Percentiles rank a stretch among this genome's conserved stretches.
phyloP scores from a whole-genome alignment of 2,888 invertebrate genomes.

The Caenorhabditis japonica region DNA sequence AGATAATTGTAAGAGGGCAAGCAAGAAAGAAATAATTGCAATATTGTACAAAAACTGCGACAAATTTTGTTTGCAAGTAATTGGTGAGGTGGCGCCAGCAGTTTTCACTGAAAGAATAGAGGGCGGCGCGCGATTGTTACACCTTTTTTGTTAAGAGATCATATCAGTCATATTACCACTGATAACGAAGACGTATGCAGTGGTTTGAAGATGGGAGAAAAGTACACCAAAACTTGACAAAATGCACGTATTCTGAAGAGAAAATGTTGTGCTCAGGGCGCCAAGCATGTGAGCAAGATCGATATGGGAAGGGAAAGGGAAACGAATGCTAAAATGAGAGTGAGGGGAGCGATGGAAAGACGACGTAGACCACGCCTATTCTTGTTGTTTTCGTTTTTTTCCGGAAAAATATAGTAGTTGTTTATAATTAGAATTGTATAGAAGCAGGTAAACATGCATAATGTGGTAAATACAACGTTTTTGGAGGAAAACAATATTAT shows the following conservation, averaged over 20 bases:
- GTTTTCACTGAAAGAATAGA: conserved; percentile 19
- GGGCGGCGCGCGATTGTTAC: conserved; percentile 29
- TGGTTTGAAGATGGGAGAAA: conserved; percentile 8
- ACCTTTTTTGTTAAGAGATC: conserved; percentile 27
- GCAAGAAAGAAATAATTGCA: conserved; percentile 13
- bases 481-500: too few species aligned
- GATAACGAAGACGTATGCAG: conserved; percentile 26
- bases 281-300: conserved; percentile 6
- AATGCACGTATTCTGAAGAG: conserved; percentile 8
- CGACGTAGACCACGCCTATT: too few species aligned
- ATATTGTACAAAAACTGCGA: conserved; percentile 16
- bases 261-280: background rate
- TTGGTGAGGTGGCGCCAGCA: conserved; percentile 32
- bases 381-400: too few species aligned
- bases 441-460: too few species aligned
- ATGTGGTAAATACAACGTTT: too few species aligned
- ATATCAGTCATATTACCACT: conserved; percentile 49
- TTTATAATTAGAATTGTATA: too few species aligned
- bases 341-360: background rate
- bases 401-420: too few species aligned
- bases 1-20: background rate
- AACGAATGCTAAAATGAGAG: background rate
- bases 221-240: conserved; percentile 6
- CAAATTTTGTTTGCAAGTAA: conserved; percentile 1
- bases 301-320: conserved; percentile 2